Base-by-base conservation (phyloP, 2,888 invertebrate genomes). In the Cephus runcator region DNA sequence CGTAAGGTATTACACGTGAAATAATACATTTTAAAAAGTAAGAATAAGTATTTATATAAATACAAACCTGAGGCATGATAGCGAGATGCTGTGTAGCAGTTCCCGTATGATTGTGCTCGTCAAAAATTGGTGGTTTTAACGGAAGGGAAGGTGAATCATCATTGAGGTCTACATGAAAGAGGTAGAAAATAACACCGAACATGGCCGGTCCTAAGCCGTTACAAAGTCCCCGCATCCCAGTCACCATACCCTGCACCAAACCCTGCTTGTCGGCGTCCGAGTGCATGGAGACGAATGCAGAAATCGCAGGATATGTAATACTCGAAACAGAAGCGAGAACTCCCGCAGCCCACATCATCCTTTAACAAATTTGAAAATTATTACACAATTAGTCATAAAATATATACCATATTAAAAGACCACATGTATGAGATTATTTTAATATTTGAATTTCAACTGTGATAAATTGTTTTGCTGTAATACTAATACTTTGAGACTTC, bases 301-400 rank as follows among this genome's bases (percentile, higher is more conserved):
- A 98, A 90, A 99, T 99, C 77, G 99, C 98, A 68, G 99, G 99
- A 93, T 99, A 99, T 4, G 99, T 99, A 86, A 99, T 96, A 84
- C 98, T 98, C 81, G 98, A 98, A 85, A 99, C 94, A 23, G 99
- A 98, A 69, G 99, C 99, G 84, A 99, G 93, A 84, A 98, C 95
- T 77, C 99, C 99, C 12, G 99, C 99, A 69, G 97, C 96, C 99
- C 99, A 99, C 98, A 99, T 99, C 97, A 99, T 98, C 96, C 96
- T 96, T 87, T 34, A 83, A 83, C 79, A 77, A 23, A 56, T 56
- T 56, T 4, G 0, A 56, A 23, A 56, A 56, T 56, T 1, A 56
- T 56, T 56, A 9, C 23, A 56, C 40, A 56, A 15, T 23, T 23
- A 56, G 40, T 23, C 40, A 23, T 56, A 6, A 56, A 23, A 23